Base-by-base conservation (phyloP, 2,888 invertebrate species). In the Drosophila siamana region DNA sequence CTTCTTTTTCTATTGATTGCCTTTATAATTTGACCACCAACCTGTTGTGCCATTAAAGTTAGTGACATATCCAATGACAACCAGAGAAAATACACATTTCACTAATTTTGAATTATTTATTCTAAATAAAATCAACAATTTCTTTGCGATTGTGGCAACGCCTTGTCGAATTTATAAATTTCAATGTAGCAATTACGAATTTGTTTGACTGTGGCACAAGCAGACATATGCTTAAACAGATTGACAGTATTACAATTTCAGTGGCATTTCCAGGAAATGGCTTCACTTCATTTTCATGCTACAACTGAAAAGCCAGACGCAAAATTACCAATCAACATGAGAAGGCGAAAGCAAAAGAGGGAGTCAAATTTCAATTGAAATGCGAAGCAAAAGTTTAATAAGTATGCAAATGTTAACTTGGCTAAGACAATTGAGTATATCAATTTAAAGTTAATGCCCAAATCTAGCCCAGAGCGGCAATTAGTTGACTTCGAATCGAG, bases 381-480 rank as follows among this genome's bases (percentile, higher is more conserved):
- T 13, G 26, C 16, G 33, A 52, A 48, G 60, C 44, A 13, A 48
- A 51, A 57, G 43, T 67, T 71, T 61, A 68, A 61, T 48, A 61
- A 52, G 61, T 55, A 67, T 67, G 74, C 61, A 52, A 48, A 57
- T 48, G 56, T 60, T 26, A 40, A 55, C 77, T 60, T 22, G 24
- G 55, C 62, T 51, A 38, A 55, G 43, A 48, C 36, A 44, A 48
- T 47, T 24, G 57, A 41, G 46, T 57, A 63, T 73, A 75, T 69
- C 63, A 69, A 75, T 73, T 75, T 60, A 62, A 69, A 47, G 69
- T 63, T 55, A 69, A 52, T 59, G 41, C 64, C 28, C 22, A 69
- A 63, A 60, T 52, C 51, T 48, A 43, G 62, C 78, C 62, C 78
- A 67, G 43, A 72, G 62, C 51, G 72, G 59, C 74, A 74, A 74